Percentiles rank a stretch among this genome's conserved stretches.
These are phyloP conservation scores for Apteryx owenii DNA, from an alignment of 2,113 vertebrate genomes.

Conservation along the genomic window DNA sequence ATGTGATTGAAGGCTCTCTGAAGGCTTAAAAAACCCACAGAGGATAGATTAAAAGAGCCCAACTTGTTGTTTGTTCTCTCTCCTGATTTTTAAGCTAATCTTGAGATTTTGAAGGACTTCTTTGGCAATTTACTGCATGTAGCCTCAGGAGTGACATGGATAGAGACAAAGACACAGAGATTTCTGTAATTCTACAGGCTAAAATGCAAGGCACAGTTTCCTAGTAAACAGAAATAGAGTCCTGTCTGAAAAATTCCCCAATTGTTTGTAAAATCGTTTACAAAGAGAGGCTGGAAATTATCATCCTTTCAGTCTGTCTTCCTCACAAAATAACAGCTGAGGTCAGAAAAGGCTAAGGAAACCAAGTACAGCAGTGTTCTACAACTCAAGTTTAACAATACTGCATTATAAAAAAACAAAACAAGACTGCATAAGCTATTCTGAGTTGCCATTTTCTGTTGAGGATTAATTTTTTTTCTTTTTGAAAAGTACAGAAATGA, in stretches of 20 bases:
- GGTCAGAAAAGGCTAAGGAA: conserved; percentile 21
- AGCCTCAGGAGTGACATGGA: not conserved
- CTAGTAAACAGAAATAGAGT: not conserved
- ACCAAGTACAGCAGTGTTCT: conserved; percentile 64
- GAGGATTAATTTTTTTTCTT: not conserved
- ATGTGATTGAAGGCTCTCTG: conserved; percentile 3
- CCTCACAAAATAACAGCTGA: conserved; percentile 46
- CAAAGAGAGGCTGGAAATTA: conserved; percentile 13
- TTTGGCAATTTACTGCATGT: not conserved
- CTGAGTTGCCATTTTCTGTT: conserved; percentile 13
- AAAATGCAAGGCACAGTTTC: not conserved
- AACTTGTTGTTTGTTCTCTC: not conserved
- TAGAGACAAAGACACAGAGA: not conserved
- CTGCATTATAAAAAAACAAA: not conserved
- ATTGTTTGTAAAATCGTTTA: not conserved
- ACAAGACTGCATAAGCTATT: conserved; percentile 28
- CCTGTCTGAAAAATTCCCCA: conserved; percentile 38
- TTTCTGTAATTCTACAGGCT: not conserved
- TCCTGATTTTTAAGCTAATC: not conserved
- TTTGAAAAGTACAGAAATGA: conserved; percentile 21
- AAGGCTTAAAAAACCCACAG: not conserved
- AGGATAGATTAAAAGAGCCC: not conserved
- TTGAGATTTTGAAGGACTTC: conserved; percentile 17
- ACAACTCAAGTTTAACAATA: conserved; percentile 59
- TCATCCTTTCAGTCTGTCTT: conserved; percentile 4